Evolutionary conservation across 2,888 invertebrate genomes (phyloP).

Genomic region (Yponomeuta plumbellus): DNA sequence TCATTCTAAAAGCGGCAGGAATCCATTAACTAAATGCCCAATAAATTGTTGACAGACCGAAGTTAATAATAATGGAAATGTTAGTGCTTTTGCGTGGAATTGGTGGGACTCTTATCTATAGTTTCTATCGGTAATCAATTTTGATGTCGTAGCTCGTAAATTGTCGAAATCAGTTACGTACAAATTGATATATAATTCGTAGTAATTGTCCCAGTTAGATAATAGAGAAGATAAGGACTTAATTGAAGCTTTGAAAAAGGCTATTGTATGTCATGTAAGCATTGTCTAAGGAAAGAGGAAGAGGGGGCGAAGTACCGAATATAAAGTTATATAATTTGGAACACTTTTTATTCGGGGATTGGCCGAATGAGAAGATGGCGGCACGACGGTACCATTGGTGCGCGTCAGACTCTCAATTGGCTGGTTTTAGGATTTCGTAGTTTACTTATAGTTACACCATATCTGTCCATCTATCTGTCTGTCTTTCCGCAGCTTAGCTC

Average conservation of each 20-base stretch:
- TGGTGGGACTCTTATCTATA: not conserved
- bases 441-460: too few species aligned
- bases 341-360: too few species aligned
- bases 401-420: too few species aligned
- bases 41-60: conserved; percentile 6
- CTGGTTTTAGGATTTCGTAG: too few species aligned
- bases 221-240: not conserved
- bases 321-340: too few species aligned
- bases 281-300: not conserved
- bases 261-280: not conserved
- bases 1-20: conserved; percentile 7
- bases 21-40: conserved; percentile 14
- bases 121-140: not conserved
- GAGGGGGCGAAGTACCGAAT: too few species aligned
- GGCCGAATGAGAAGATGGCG: too few species aligned
- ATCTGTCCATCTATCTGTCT: too few species aligned
- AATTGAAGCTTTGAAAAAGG: not conserved
- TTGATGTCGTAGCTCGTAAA: not conserved
- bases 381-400: too few species aligned
- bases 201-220: not conserved
- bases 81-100: not conserved
- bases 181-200: not conserved
- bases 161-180: not conserved
- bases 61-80: conserved; percentile 9
- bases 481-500: too few species aligned